Conservation (phyloP, 2,113 vertebrate genomes). For the Anhinga rufa region DNA sequence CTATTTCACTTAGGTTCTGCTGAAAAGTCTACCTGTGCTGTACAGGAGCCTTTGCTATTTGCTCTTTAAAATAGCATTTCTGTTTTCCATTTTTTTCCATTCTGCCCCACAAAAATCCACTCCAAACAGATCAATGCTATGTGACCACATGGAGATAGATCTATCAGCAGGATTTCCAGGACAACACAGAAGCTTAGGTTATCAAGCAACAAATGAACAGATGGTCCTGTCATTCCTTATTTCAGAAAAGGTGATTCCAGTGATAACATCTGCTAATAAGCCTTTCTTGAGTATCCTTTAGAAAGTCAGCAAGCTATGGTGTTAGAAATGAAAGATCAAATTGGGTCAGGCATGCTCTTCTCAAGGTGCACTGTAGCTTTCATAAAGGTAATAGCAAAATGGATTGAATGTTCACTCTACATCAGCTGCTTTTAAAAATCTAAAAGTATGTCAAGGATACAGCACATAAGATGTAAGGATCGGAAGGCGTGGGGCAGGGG, state of each 20-base stretch:
- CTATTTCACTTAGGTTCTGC: neutral
- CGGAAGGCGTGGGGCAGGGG: neutral
- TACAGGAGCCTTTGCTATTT: neutral
- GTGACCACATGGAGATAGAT: slow-evolving; percentile 40
- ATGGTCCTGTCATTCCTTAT: slow-evolving; percentile 63
- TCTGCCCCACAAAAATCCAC: slow-evolving; percentile 38
- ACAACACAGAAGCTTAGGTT: slow-evolving; percentile 51
- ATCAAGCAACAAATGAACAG: slow-evolving; percentile 65
- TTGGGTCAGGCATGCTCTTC: slow-evolving; percentile 57
- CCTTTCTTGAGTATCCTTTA: slow-evolving; percentile 63
- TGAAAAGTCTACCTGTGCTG: neutral
- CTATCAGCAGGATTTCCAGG: slow-evolving; percentile 55
- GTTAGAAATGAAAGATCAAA: slow-evolving; percentile 70
- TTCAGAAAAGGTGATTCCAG: slow-evolving; percentile 60
- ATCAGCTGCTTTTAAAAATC: slow-evolving; percentile 25
- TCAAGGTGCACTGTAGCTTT: slow-evolving; percentile 55
- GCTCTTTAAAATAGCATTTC: slow-evolving; percentile 19
- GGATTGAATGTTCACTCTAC: slow-evolving; percentile 47
- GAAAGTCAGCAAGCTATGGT: slow-evolving; percentile 51
- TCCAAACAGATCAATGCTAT: slow-evolving; percentile 52
- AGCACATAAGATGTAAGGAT: neutral
- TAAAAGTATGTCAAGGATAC: neutral
- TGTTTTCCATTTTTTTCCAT: neutral
- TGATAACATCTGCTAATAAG: slow-evolving; percentile 70
- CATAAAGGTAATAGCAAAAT: slow-evolving; percentile 63